Evolutionary conservation across 1,140 invertebrate genomes (phyloP).

Genomic region (Temnothorax curvispinosus): DNA sequence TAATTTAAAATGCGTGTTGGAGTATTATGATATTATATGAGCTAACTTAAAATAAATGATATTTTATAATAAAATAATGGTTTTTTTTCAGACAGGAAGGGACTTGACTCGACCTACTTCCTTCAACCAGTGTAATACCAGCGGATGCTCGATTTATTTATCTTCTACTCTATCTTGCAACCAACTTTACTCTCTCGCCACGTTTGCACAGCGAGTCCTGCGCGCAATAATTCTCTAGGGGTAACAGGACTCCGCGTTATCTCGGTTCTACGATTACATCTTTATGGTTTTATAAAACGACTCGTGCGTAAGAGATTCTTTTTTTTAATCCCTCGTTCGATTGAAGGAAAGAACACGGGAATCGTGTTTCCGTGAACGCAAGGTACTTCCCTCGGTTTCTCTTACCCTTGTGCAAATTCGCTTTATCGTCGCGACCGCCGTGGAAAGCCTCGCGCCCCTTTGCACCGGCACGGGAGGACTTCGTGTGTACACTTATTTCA

Average conservation of each 20-base stretch:
- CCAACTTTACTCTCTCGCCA: not conserved
- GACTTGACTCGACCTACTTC: not conserved
- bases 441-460: constrained; percentile 45
- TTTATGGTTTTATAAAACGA: constrained; percentile 76
- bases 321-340: constrained; percentile 62
- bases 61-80: not conserved
- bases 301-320: constrained; percentile 64
- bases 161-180: constrained; percentile 14
- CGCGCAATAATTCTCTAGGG: constrained; percentile 5
- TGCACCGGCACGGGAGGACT: constrained; percentile 10
- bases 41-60: not conserved
- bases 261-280: constrained; percentile 68
- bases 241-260: not conserved
- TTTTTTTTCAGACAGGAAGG: not conserved
- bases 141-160: constrained; percentile 20
- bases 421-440: constrained; percentile 69
- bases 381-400: constrained; percentile 19
- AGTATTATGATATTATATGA: not conserved
- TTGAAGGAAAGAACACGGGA: constrained; percentile 51
- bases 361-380: constrained; percentile 50
- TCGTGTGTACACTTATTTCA: constrained; percentile 75
- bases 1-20: not conserved
- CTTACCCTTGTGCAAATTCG: constrained; percentile 64
- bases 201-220: not conserved
- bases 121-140: not conserved